A percentile compares a stretch with the other conserved stretches of the same genome.
Evolutionary conservation across 2,113 vertebrate species (phyloP).

Genomic region (Phrynosoma platyrhinos): DNA sequence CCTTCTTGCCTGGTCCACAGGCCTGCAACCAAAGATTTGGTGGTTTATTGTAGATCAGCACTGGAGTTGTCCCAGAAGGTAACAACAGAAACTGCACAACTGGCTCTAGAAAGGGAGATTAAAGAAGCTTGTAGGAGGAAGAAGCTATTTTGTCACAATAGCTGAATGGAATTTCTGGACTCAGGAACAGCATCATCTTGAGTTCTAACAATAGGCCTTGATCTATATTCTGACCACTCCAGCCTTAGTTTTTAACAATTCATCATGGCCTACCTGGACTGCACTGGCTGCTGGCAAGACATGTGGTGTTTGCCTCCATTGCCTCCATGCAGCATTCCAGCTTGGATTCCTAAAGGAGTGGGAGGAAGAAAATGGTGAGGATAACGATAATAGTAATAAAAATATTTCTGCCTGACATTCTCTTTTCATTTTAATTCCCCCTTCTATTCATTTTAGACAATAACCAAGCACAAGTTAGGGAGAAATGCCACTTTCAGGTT

Average conservation of each 20-base stretch:
- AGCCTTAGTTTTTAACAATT: neutral
- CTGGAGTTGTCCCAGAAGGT: too few relatives aligned
- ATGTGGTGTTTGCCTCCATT: constrained; percentile 81
- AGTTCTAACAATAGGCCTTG: too few relatives aligned
- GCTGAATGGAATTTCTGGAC: too few relatives aligned
- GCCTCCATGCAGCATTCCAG: constrained; percentile 84
- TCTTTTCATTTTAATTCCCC: neutral
- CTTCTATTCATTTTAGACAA: neutral
- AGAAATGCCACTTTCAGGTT: neutral
- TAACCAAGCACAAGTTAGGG: neutral
- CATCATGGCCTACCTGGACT: constrained; percentile 83
- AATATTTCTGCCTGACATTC: neutral
- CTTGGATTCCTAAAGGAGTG: constrained; percentile 57
- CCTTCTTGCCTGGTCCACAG: too few relatives aligned
- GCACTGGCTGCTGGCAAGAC: constrained; percentile 83
- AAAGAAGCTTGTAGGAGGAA: too few relatives aligned
- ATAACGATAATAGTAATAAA: neutral
- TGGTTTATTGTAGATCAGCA: too few relatives aligned
- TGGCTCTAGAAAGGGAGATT: too few relatives aligned
- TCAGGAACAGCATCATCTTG: too few relatives aligned
- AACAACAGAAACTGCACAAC: too few relatives aligned
- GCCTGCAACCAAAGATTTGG: too few relatives aligned
- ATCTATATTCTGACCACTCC: neutral
- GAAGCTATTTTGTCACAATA: too few relatives aligned
- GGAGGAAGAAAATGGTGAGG: neutral